Evolutionary conservation across 2,113 vertebrate genomes (phyloP).

Genomic region (Dryoscopus gambensis): DNA sequence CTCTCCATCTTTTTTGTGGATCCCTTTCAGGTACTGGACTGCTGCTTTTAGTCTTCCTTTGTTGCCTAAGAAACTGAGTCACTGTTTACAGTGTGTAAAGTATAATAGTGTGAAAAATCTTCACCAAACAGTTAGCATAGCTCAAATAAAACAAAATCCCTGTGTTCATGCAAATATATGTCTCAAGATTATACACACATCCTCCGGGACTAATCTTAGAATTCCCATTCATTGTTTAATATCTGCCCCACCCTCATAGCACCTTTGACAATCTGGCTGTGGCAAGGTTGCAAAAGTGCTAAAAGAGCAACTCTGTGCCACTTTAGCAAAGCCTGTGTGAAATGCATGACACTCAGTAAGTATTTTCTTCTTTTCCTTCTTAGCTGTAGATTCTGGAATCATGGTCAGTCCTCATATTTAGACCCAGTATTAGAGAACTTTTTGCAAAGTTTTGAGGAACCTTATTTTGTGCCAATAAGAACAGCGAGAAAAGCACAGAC

Average conservation of each 20-base stretch:
- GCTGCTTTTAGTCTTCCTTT: not conserved
- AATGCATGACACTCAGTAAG: not conserved
- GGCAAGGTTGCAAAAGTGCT: not conserved
- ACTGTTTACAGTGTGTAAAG: rapidly evolving
- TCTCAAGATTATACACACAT: not conserved
- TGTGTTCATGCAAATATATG: not conserved
- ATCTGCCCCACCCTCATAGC: not conserved
- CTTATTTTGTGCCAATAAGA: not conserved
- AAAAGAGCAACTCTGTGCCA: not conserved
- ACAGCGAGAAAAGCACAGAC: not conserved
- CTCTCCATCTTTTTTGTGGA: not conserved
- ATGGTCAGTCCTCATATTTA: not conserved
- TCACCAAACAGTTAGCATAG: not conserved
- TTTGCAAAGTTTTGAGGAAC: not conserved
- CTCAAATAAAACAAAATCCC: not conserved
- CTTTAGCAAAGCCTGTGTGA: not conserved
- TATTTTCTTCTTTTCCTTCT: not conserved
- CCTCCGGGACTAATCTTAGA: not conserved
- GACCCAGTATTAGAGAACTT: not conserved
- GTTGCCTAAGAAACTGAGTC: not conserved
- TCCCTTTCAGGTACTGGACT: not conserved
- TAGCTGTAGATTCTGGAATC: not conserved
- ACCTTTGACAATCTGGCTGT: not conserved
- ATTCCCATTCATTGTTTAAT: not conserved
- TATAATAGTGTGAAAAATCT: not conserved